Conservation (phyloP, 2,888 invertebrate species). For the Seira musarum region DNA sequence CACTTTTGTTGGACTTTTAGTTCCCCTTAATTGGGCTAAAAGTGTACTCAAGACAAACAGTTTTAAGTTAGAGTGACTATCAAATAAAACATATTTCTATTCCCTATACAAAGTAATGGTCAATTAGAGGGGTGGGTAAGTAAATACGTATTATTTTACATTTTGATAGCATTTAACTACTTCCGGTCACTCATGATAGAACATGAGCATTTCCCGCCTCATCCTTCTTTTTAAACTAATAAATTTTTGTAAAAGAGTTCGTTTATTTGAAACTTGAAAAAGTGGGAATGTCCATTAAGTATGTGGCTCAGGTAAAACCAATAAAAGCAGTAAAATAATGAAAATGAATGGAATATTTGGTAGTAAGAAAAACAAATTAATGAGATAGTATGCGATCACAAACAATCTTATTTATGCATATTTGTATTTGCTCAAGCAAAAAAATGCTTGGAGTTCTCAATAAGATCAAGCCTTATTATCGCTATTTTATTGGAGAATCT, state of each 20-base stretch:
- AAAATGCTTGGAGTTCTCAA: neutral
- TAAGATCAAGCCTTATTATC: slow-evolving; percentile 8
- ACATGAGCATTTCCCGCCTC: too few species aligned
- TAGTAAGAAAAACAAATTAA: neutral
- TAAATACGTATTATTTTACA: neutral
- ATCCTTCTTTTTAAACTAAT: too few species aligned
- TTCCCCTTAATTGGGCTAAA: too few species aligned
- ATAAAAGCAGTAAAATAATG: neutral
- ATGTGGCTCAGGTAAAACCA: neutral
- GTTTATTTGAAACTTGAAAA: too few species aligned
- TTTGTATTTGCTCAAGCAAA: too few species aligned
- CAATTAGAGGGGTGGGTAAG: too few species aligned
- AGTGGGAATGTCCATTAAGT: neutral
- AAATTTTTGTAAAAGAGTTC: too few species aligned
- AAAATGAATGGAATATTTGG: neutral
- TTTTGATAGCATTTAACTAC: slow-evolving; percentile 8
- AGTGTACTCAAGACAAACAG: too few species aligned
- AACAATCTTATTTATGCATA: neutral
- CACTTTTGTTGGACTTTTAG: too few species aligned
- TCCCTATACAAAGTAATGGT: too few species aligned
- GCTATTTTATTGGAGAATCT: neutral
- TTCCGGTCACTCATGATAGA: neutral
- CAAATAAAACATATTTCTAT: too few species aligned
- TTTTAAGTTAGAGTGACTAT: too few species aligned
- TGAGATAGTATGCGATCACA: neutral